Evolutionary conservation across 30 jellyfish, hydroid and myxozoan species (phyloP), one percentile per base, ranked within the genome.

Genomic region (Pseudorhiza aurosa): DNA sequence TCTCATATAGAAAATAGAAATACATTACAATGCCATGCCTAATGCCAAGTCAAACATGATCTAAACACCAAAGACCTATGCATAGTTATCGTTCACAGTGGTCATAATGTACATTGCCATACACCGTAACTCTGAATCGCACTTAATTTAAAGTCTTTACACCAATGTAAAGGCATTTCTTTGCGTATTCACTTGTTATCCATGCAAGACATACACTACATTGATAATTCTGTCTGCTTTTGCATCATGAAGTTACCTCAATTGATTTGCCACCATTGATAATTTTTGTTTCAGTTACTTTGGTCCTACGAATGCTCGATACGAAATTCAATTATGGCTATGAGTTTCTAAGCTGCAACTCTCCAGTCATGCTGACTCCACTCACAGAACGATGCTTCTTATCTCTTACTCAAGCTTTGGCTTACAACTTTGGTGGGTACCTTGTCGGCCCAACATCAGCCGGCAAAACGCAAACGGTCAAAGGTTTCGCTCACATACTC

Each of bases 301-400:
- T 78, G 27, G 74, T 37, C 65, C 62, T 87, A 44, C 91, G 69
- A n/a, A 55, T 88, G 73, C 91, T 88, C 18, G 95, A 88, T 36
- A 33, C 84, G 4, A 60, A 68, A 36, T 80, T 81, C 62, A 31
- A 24, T 39, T 88, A 88, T 75, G 95, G 91, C 33, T 58, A 73
- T 57, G 97, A 88, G 67, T 88, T 80, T 65, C 74, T 53, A 10
- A 81, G 88, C 82, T 88, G 97, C 85, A 62, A 75, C 40, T 62
- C 68, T 25, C 87, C 95, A 4, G 58, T 81, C 44, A 70, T 88
- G 63, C 62, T 88, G 37, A 78, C 95, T 35, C 91, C 95, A 11
- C 37, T 77, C 51, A 80, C 97, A 19, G 97, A 88, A 30, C 43
- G 88, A 51, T 81, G 91, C 77, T 88, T 88, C 51, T 50, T 88